Evolutionary conservation across 2,888 invertebrate species (phyloP), one percentile per base, ranked within the genome.

Genomic region (Tuta absoluta): DNA sequence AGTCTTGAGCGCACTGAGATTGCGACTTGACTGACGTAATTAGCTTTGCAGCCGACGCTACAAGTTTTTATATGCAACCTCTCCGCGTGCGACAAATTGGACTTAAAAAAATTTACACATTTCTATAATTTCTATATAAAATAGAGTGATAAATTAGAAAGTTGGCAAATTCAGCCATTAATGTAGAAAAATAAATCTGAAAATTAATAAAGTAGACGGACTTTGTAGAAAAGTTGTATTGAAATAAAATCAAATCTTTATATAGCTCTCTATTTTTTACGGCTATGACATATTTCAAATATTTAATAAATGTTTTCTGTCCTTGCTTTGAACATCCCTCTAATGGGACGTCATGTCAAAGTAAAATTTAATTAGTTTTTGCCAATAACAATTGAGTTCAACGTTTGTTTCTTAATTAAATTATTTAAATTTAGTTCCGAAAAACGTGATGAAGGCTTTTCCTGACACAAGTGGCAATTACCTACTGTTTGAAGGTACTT

Each of bases 21-120:
- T 41, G 59, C 23, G 38, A 59, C 59, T 38, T 1, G 41, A 59
- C 21, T 59, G 23, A 45, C 51, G 48, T 62, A 61, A 61, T 61
- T 33, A 62, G 49, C 37, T 62, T 51, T 17, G 19, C 48, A n/a
- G n/a, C 48, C 23, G 45, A 14, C 41, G 10, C 17, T 23, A 41
- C 37, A 37, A 19, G 33, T 45, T 45, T 60, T 14, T 48, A 24
- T 48, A 37, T 21, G 38, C 19, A 23, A 41, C 21, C 21, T 10
- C 3, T 0, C 14, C n/a, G 23, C n/a, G 33, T 33, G n/a, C 28
- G 33, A 33, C n/a, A 24, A 37, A 5, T 17, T 37, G 38, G 58
- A 38, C 38, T 33, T 33, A 8, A 10, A 4, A 28, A 4, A 28
- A 7, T 33, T 33, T 33, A 33, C 4, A 1, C 33, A 33, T 33